Percentiles rank a stretch among this genome's conserved stretches.
Evolutionary conservation across 2,888 invertebrate genomes (phyloP).

Genomic region (Pemphredon lugubris): DNA sequence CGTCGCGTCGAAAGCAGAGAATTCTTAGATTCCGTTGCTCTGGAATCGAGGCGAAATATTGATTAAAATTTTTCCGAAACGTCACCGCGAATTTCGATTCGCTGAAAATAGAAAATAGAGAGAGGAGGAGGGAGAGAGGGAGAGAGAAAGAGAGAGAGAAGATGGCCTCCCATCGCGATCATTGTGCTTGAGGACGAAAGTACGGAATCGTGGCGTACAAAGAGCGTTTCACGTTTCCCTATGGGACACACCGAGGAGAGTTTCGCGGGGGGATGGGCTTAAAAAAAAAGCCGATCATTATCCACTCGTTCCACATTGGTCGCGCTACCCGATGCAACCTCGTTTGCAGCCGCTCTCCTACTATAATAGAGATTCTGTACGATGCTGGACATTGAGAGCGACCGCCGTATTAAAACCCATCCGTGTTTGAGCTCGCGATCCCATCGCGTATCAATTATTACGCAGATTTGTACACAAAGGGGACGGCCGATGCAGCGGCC

Average conservation of each 20-base stretch:
- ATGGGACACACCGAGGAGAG: slow-evolving; percentile 60
- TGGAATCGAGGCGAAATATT: not conserved
- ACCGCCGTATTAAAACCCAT: slow-evolving; percentile 59
- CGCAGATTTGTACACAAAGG: slow-evolving; percentile 65
- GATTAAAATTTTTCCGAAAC: no score
- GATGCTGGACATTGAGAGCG: slow-evolving; percentile 56
- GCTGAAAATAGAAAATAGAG: no score
- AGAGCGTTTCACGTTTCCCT: slow-evolving; percentile 64
- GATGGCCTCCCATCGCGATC: slow-evolving; percentile 34
- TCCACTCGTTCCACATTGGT: slow-evolving; percentile 61
- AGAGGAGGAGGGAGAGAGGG: not conserved
- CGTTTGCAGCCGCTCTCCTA: slow-evolving; percentile 53
- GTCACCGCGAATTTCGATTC: no score
- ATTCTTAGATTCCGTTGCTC: no score
- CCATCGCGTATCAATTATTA: slow-evolving; percentile 66
- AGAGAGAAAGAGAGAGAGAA: not conserved
- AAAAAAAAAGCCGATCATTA: slow-evolving; percentile 67
- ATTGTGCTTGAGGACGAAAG: slow-evolving; percentile 56
- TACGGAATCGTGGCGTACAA: slow-evolving; percentile 60
- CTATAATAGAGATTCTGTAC: slow-evolving; percentile 62
- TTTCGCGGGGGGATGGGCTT: slow-evolving; percentile 48
- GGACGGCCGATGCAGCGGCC: slow-evolving; percentile 36
- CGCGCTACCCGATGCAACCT: slow-evolving; percentile 66
- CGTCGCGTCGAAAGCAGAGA: no score
- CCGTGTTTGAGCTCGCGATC: slow-evolving; percentile 57